A percentile compares a stretch with the other conserved stretches of the same genome.
Evolutionary conservation across 2,113 vertebrate species (phyloP).

Genomic region (Dermatemys mawii): DNA sequence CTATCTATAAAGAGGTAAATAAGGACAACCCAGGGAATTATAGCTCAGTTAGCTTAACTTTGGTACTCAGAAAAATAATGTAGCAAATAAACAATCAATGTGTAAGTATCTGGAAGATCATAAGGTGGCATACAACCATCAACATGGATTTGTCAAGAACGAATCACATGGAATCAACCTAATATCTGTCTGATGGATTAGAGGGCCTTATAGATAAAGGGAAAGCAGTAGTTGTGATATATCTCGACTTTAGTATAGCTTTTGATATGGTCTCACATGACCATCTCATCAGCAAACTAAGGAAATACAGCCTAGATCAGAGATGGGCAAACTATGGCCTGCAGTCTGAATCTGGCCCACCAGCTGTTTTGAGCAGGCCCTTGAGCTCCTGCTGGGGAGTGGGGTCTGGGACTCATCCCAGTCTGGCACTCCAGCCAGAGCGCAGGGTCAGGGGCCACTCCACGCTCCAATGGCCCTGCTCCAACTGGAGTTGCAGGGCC

Average conservation of each 20-base stretch:
- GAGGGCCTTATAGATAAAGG: no score
- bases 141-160: not conserved
- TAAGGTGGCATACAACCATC: not conserved
- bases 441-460: no score
- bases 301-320: not conserved
- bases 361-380: no score
- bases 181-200: no score
- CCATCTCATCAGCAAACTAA: not conserved
- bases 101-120: not conserved
- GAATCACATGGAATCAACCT: not conserved
- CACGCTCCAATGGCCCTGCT: no score
- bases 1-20: not conserved
- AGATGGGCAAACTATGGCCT: no score
- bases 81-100: not conserved
- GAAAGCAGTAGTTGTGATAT: not conserved
- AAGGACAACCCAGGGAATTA: not conserved
- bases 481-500: no score
- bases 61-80: no score
- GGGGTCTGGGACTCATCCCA: no score
- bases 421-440: no score
- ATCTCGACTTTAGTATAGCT: not conserved
- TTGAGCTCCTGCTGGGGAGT: no score
- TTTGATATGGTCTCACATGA: not conserved
- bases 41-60: not conserved
- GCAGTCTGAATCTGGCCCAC: no score